phyloP scores from a whole-genome alignment of 2,113 vertebrate species.

The Pluvialis apricaria region DNA sequence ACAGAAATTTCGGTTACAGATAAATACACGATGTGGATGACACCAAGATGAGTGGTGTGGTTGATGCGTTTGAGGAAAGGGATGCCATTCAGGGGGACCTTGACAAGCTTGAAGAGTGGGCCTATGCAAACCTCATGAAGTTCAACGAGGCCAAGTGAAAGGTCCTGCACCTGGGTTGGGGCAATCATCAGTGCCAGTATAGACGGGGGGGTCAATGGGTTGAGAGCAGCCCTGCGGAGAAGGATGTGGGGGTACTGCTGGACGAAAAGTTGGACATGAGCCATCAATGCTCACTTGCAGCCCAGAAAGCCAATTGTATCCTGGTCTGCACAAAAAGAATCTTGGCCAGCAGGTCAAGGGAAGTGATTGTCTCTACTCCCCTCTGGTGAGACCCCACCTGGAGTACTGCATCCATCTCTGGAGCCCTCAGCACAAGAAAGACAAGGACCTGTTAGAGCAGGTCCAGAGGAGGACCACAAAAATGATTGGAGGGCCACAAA shows the following conservation, averaged over 20 bases:
- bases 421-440: not conserved
- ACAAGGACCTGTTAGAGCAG: not conserved
- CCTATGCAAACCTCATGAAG: not conserved
- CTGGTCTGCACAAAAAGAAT: not conserved
- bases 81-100: not conserved
- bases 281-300: not conserved
- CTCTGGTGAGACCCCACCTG: not conserved
- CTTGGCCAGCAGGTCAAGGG: not conserved
- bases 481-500: not conserved
- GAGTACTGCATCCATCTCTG: not conserved
- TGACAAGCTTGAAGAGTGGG: not conserved
- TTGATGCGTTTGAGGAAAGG: not conserved
- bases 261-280: not conserved
- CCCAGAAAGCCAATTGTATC: not conserved
- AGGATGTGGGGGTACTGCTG: not conserved
- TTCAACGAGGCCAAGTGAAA: not conserved
- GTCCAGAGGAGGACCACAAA: not conserved
- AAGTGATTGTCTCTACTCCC: not conserved
- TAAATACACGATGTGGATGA: not conserved
- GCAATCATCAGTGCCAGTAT: not conserved
- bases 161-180: rapidly evolving
- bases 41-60: not conserved
- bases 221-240: not conserved
- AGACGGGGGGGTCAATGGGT: not conserved
- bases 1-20: not conserved